phyloP scores from a whole-genome alignment of 2,113 vertebrate species.

The Gymnogyps californianus region DNA sequence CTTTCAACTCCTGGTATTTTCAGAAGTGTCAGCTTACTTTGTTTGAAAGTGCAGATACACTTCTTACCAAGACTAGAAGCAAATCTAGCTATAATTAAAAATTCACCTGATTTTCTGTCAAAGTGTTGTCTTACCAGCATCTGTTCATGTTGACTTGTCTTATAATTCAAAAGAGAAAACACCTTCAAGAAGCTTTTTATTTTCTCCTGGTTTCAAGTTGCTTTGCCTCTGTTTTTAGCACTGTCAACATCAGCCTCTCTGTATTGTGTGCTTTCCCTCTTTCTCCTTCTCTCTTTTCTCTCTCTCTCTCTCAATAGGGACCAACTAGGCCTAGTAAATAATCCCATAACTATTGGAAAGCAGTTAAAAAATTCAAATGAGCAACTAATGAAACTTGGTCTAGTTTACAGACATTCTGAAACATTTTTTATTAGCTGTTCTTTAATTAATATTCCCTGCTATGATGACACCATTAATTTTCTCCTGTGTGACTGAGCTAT shows the following conservation, averaged over 20 bases:
- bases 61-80: neutral
- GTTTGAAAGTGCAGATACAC: neutral
- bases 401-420: conserved; percentile 3
- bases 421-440: conserved; percentile 9
- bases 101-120: conserved; percentile 47
- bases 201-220: conserved; percentile 1
- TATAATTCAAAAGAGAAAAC: conserved; percentile 39
- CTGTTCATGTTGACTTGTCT: conserved; percentile 27
- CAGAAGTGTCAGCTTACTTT: conserved; percentile 2
- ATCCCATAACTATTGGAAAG: neutral
- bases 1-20: conserved; percentile 24
- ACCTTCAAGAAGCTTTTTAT: conserved; percentile 10
- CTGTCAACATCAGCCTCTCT: neutral
- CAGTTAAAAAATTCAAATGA: conserved; percentile 3
- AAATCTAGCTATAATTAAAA: conserved; percentile 10
- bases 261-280: neutral
- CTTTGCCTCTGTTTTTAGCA: conserved; percentile 14
- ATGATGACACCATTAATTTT: neutral
- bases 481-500: neutral
- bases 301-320: neutral
- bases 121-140: conserved; percentile 8
- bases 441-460: conserved; percentile 19
- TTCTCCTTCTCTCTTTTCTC: neutral
- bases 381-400: neutral
- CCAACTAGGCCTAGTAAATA: neutral